phyloP scores from a whole-genome alignment of 2,888 invertebrate species.

The Ceraclea dissimilis region DNA sequence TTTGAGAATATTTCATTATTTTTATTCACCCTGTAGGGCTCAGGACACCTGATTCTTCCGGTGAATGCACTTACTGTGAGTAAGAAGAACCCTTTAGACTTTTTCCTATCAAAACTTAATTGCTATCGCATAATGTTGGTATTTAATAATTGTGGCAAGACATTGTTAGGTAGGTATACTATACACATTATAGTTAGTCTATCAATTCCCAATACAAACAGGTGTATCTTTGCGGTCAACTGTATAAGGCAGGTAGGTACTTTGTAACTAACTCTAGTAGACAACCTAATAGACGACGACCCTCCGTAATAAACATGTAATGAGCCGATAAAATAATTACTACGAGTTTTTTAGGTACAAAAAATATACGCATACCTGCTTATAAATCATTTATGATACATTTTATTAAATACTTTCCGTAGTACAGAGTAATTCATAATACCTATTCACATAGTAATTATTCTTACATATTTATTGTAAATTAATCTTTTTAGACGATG shows the following conservation, averaged over 20 bases:
- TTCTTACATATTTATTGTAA: no score
- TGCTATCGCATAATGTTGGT: constrained; percentile 9
- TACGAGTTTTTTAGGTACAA: no score
- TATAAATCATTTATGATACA: no score
- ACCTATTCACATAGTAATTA: no score
- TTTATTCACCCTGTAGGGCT: not conserved
- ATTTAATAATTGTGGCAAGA: not conserved
- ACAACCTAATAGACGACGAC: not conserved
- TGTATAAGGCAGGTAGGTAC: no score
- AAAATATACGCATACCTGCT: no score
- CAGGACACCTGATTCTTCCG: constrained; percentile 22
- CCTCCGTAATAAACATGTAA: not conserved
- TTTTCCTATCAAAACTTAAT: constrained; percentile 9
- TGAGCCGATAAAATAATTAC: not conserved
- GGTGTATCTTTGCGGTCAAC: constrained; percentile 1
- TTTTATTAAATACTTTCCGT: no score
- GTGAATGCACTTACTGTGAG: constrained; percentile 10
- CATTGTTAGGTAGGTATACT: not conserved
- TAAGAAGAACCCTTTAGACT: constrained; percentile 3
- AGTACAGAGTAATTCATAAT: no score
- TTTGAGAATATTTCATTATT: no score
- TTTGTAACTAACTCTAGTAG: not conserved
- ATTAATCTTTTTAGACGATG: no score
- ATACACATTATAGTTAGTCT: not conserved
- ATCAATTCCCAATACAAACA: not conserved